Conservation (phyloP, 2,113 vertebrate genomes). For the Anoplopoma fimbria region DNA sequence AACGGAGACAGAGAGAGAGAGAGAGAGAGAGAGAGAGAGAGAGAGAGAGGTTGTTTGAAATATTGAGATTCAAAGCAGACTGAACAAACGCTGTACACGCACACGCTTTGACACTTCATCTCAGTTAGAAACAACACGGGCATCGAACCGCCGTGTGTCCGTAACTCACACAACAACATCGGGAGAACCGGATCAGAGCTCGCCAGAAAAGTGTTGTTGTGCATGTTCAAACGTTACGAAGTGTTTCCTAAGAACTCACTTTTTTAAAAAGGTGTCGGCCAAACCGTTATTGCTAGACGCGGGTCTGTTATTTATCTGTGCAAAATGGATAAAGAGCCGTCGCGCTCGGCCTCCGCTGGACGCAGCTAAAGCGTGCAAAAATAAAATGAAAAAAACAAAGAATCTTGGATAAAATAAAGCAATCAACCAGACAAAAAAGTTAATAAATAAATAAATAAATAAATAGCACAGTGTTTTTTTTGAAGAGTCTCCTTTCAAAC, state of each 20-base stretch:
- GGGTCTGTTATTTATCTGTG: conserved; percentile 72
- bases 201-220: neutral
- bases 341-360: conserved; percentile 38
- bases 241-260: conserved; percentile 24
- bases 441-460: conserved; percentile 52
- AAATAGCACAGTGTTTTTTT: conserved; percentile 34
- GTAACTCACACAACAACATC: neutral
- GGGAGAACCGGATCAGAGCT: neutral
- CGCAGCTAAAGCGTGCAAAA: conserved; percentile 62
- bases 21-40: conserved; percentile 50
- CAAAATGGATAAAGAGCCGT: conserved; percentile 77
- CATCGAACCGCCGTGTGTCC: neutral
- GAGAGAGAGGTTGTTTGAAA: conserved; percentile 51
- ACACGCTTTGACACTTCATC: conserved; percentile 65
- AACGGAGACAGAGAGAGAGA: neutral
- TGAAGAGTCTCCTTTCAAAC: conserved; percentile 43
- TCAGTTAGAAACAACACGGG: conserved; percentile 39
- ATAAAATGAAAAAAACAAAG: conserved; percentile 47
- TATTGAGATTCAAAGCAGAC: conserved; percentile 55
- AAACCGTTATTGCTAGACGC: conserved; percentile 83
- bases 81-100: conserved; percentile 63
- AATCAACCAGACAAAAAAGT: conserved; percentile 26
- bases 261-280: conserved; percentile 61
- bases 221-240: neutral
- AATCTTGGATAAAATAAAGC: conserved; percentile 21